Evolutionary conservation across 2,888 invertebrate species (phyloP), one percentile per base, ranked within the genome.

Genomic region (Hydraecia micacea): DNA sequence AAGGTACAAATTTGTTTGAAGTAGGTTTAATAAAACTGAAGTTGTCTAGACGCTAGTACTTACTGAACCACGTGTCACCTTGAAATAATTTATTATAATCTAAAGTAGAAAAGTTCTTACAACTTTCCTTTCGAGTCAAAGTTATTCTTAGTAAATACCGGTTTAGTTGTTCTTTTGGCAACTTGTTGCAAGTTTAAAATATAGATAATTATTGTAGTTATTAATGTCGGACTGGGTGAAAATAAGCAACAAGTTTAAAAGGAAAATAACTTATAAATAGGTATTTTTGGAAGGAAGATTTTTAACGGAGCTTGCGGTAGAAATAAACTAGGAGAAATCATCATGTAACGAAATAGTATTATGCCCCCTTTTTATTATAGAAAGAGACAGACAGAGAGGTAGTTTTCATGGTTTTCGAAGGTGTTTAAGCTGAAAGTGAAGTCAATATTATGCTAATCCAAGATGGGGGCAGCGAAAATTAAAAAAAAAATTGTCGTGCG

Each of bases 181-280:
- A 62, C 21, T 81, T 60, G n/a, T 52, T 62, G 11, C 8, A 21
- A 42, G 49, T 32, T 77, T 73, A 7, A 58, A 80, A 67, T 55
- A 46, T 46, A 65, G 5, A 4, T 46, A 15, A 18, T 65, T 9
- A 18, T 46, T 46, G 42, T 42, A 32, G 21, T n/a, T 21, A 60
- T 28, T 39, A 62, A 9, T 65, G 4, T 36, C 3, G 2, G 21
- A 32, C 8, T 21, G 3, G 18, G 7, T 63, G 18, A 58, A 28
- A 36, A 18, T 25, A 11, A 7, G 21, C 18, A 39, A 25, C 28
- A 8, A 52, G n/a, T 32, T 39, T 21, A 28, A 60, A 60, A 8
- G 18, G 28, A 8, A 36, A 13, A 5, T 36, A 13, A n/a, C 8
- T n/a, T 63, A 13, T 13, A 58, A 6, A n/a, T n/a, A n/a, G 5